A percentile compares a stretch with the other conserved stretches of the same genome.
Evolutionary conservation across 1,140 invertebrate species (phyloP).

Genomic region (Pentalonia nigronervosa): DNA sequence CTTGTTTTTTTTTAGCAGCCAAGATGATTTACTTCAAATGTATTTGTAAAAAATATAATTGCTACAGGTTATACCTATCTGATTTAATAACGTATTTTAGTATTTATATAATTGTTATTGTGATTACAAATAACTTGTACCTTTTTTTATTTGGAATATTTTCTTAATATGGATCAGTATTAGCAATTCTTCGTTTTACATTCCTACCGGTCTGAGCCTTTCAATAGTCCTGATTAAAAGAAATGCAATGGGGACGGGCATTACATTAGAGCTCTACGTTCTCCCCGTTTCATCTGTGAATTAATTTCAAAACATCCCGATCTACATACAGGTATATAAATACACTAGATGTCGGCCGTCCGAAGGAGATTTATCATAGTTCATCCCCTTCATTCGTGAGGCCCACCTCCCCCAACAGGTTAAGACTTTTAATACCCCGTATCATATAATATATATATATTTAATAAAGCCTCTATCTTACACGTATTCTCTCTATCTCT

Average conservation of each 20-base stretch:
- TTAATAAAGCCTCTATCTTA: not conserved
- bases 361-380: conserved; percentile 54
- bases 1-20: no score
- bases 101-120: no score
- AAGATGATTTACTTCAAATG: no score
- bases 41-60: no score
- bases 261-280: not conserved
- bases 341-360: conserved; percentile 21
- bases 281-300: not conserved
- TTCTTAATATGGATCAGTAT: not conserved
- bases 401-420: conserved; percentile 8
- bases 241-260: not conserved
- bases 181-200: conserved; percentile 17
- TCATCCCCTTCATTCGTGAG: not conserved
- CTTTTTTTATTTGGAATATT: not conserved
- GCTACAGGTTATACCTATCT: no score
- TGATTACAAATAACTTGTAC: not conserved
- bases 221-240: not conserved
- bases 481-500: no score
- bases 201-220: not conserved
- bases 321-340: not conserved
- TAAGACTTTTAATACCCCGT: conserved; percentile 45
- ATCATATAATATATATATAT: conserved; percentile 12
- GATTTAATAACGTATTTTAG: no score
- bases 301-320: conserved; percentile 34